Evolutionary conservation across 2,797 vertebrate species (phyloP).

Genomic region (Lateolabrax maculatus): DNA sequence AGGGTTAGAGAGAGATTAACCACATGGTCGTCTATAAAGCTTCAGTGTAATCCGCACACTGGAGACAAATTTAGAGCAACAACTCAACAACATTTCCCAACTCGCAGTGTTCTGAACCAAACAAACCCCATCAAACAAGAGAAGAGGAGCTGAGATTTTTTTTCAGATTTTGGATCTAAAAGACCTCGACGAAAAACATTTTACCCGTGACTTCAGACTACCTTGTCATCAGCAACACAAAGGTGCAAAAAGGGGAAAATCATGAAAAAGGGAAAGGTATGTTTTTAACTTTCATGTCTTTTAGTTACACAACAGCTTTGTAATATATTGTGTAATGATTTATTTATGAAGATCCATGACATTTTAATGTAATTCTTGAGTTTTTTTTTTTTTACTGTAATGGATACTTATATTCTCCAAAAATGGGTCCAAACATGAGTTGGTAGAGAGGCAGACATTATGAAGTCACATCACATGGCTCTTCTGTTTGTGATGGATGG

Average conservation of each 20-base stretch:
- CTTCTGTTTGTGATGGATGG: constrained; percentile 3
- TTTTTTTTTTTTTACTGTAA: not conserved
- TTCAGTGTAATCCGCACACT: constrained; percentile 73
- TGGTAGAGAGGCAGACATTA: not conserved
- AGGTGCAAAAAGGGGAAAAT: constrained; percentile 34
- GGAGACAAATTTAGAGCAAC: constrained; percentile 68
- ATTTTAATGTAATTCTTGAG: not conserved
- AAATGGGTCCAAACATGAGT: no score
- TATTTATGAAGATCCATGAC: not conserved
- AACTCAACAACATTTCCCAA: constrained; percentile 34
- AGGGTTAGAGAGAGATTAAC: constrained; percentile 84
- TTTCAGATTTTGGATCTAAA: constrained; percentile 23
- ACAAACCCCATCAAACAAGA: not conserved
- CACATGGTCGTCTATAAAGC: constrained; percentile 78
- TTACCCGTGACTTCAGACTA: not conserved
- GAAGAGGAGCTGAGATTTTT: not conserved
- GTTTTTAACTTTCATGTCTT: constrained; percentile 33
- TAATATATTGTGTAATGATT: not conserved
- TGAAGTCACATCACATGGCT: not conserved
- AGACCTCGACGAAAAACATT: not conserved
- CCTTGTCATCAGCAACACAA: constrained; percentile 18
- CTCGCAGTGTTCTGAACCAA: constrained; percentile 23
- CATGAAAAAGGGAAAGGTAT: constrained; percentile 86
- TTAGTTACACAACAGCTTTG: not conserved
- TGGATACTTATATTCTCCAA: not conserved